phyloP scores from a whole-genome alignment of 2,888 invertebrate species.

The Orchestes rusci region DNA sequence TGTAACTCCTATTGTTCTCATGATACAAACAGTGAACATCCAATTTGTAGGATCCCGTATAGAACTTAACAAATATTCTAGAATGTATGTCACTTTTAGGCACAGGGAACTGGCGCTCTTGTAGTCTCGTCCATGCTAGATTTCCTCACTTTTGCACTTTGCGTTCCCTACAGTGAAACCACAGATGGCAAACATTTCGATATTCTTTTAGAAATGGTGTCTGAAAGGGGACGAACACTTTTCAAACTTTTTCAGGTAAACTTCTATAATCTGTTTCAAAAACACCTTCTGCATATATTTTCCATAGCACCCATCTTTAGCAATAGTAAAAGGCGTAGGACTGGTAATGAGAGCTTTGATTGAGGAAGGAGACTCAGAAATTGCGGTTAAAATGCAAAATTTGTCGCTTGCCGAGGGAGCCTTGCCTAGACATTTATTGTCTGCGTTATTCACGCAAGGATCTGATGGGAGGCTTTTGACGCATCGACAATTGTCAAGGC shows the following conservation, averaged over 20 bases:
- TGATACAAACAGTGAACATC: too few species aligned
- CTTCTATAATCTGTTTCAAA: too few species aligned
- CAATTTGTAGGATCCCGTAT: neutral
- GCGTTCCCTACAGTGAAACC: constrained; percentile 98
- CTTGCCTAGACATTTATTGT: constrained; percentile 82
- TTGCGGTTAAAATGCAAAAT: constrained; percentile 91
- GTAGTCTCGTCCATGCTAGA: constrained; percentile 98
- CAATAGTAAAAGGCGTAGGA: constrained; percentile 97
- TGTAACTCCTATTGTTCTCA: too few species aligned
- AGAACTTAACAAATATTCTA: neutral
- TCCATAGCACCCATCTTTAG: constrained; percentile 97
- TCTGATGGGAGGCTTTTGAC: constrained; percentile 76
- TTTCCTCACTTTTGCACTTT: constrained; percentile 93
- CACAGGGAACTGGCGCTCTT: constrained; percentile 87
- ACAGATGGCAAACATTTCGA: constrained; percentile 97
- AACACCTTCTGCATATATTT: too few species aligned
- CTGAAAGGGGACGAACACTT: constrained; percentile 80
- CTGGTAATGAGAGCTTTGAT: constrained; percentile 95
- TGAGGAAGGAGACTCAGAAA: constrained; percentile 91
- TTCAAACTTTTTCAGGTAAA: constrained; percentile 81
- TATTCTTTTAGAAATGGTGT: constrained; percentile 86
- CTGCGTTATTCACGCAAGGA: constrained; percentile 79
- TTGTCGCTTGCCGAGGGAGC: constrained; percentile 95
- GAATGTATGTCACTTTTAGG: constrained; percentile 47
- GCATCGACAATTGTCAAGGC: constrained; percentile 85